Evolutionary conservation across 2,888 invertebrate species (phyloP).

Genomic region (Drosophila ustulata): DNA sequence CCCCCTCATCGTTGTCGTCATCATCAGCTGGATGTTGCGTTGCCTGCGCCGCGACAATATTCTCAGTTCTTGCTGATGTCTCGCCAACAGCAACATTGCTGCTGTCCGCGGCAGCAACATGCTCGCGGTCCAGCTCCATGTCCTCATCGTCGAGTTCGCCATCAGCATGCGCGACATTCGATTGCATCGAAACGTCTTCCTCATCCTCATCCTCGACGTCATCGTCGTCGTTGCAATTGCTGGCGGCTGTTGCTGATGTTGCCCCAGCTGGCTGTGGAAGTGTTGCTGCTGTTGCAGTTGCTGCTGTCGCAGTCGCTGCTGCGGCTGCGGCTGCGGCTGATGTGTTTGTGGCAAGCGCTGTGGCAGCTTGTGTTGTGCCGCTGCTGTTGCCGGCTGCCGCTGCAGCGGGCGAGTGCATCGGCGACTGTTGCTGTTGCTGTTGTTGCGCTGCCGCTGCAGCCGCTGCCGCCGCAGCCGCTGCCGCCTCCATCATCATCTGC

Average conservation of each 20-base stretch:
- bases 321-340: conserved; percentile 9
- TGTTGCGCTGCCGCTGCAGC: conserved; percentile 73
- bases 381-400: conserved; percentile 29
- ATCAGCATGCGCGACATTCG: conserved; percentile 62
- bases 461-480: conserved; percentile 81
- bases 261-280: background rate
- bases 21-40: conserved; percentile 16
- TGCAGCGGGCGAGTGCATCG: conserved; percentile 77
- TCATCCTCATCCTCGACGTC: conserved; percentile 71
- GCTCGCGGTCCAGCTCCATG: conserved; percentile 62
- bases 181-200: conserved; percentile 69
- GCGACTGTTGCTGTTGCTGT: conserved; percentile 77
- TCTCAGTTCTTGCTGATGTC: conserved; percentile 53
- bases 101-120: conserved; percentile 36
- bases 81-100: conserved; percentile 20
- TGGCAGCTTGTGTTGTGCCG: conserved; percentile 22
- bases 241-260: conserved; percentile 14
- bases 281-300: conserved; percentile 28
- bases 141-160: conserved; percentile 63
- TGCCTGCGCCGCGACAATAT: conserved; percentile 31
- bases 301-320: conserved; percentile 15
- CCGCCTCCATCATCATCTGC: conserved; percentile 84
- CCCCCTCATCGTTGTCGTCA: conserved; percentile 15
- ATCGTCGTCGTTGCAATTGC: conserved; percentile 43
- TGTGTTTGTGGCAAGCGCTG: conserved; percentile 20